Base-by-base conservation (phyloP, 2,113 vertebrate species). In the Barbus barbus region DNA sequence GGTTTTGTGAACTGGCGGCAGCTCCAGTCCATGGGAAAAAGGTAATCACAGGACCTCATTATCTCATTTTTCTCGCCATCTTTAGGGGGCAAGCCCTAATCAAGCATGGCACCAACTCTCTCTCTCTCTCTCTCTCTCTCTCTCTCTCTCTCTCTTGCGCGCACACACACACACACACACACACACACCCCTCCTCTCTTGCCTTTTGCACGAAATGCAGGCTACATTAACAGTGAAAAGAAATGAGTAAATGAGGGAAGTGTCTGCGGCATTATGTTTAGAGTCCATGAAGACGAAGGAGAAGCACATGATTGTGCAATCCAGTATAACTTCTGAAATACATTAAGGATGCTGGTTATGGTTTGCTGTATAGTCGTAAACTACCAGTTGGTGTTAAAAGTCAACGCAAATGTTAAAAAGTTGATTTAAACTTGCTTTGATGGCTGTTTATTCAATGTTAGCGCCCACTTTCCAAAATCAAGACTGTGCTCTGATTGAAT, bases 1-100 rank as follows among this genome's bases (percentile, higher is more conserved):
- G 91, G 92, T 93, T 95, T 94, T 96, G 95, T 94, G 93, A 92
- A 92, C 93, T 95, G 95, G 96, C 95, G 95, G 96, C 95, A 95
- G 95, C 90, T 94, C 94, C 90, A 88, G 92, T 94, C 95, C 94
- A 94, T 95, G 95, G 95, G 95, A 96, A 95, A 92, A 95, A 93
- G 91, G 86, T 92, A 87, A 96, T 94, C 91, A 89, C 93, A 88
- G 94, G 93, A 94, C 94, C 95, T 96, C 94, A 95, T 96, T 97
- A 95, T 95, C 95, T 96, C 94, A 95, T 96, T 93, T 93, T 95
- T 92, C 92, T 92, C 89, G 90, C 93, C 94, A 94, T 96, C 93
- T 95, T 94, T 93, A 83, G 90, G 91, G 91, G 93, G 89, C 90
- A 89, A 89, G 56, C 88, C 91, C 84, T 95, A 96, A 96, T 95